phyloP scores from a whole-genome alignment of 2,888 invertebrate genomes.

The Encarsia formosa region DNA sequence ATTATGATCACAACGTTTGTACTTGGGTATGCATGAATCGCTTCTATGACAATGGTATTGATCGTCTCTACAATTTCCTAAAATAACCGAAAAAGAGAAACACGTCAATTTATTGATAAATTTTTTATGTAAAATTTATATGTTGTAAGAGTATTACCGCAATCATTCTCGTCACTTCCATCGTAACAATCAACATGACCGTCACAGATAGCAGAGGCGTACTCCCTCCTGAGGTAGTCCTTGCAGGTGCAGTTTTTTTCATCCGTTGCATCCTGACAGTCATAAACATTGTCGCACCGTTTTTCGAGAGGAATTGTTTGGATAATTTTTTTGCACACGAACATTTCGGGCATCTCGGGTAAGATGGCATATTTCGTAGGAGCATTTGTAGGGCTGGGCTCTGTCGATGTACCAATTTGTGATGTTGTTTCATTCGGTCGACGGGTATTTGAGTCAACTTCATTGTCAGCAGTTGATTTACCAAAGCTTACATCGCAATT shows the following conservation, averaged over 20 bases:
- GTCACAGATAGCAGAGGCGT: slow-evolving; percentile 66
- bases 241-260: slow-evolving; percentile 69
- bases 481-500: no score
- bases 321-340: no score
- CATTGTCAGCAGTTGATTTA: no score
- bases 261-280: slow-evolving; percentile 82
- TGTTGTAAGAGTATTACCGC: slow-evolving; percentile 67
- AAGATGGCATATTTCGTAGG: no score
- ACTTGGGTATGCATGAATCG: slow-evolving; percentile 60
- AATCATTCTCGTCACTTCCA: slow-evolving; percentile 69
- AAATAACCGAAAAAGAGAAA: no score
- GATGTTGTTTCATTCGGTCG: no score
- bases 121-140: no score
- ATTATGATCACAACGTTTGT: slow-evolving; percentile 62
- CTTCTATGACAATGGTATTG: slow-evolving; percentile 65
- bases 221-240: slow-evolving; percentile 59
- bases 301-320: slow-evolving; percentile 61
- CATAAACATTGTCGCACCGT: slow-evolving; percentile 65
- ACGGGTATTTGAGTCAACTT: no score
- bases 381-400: no score
- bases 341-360: no score
- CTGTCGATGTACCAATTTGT: no score
- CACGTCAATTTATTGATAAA: no score
- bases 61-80: slow-evolving; percentile 58
- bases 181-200: slow-evolving; percentile 71